A percentile compares a stretch with the other conserved stretches of the same genome.
Evolutionary conservation across 1,140 invertebrate genomes (phyloP).

Genomic region (Pogonomyrmex californicus): DNA sequence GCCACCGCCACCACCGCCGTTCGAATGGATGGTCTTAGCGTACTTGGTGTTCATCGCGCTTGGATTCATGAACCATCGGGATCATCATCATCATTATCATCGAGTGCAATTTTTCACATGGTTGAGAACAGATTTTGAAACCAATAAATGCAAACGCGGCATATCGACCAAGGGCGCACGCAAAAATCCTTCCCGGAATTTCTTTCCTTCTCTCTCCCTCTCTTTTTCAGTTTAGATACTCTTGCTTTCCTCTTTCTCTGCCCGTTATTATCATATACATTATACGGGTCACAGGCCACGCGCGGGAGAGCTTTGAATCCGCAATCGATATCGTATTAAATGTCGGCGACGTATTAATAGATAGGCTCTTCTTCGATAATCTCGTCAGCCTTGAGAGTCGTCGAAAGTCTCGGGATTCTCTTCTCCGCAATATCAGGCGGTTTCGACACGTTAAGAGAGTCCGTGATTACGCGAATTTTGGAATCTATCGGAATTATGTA

Average conservation of each 20-base stretch:
- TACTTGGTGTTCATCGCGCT: too few species aligned
- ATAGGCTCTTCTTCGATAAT: not conserved
- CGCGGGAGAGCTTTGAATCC: slow-evolving; percentile 7
- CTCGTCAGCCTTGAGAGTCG: slow-evolving; percentile 44
- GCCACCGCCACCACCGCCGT: not conserved
- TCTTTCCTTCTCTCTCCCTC: not conserved
- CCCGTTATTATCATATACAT: slow-evolving; percentile 19
- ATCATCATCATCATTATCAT: not conserved
- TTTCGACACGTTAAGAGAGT: slow-evolving; percentile 36
- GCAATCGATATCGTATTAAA: slow-evolving; percentile 34
- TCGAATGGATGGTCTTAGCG: not conserved
- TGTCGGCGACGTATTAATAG: slow-evolving; percentile 31
- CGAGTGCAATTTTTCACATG: slow-evolving; percentile 14
- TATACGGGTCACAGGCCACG: not conserved
- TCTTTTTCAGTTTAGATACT: not conserved
- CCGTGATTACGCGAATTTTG: slow-evolving; percentile 12
- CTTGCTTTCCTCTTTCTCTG: not conserved
- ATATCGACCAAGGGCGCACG: slow-evolving; percentile 43
- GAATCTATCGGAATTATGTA: not conserved
- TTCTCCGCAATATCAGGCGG: not conserved
- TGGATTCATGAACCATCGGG: not conserved
- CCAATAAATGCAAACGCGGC: not conserved
- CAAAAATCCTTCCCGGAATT: not conserved
- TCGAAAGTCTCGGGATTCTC: slow-evolving; percentile 53
- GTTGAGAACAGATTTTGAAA: slow-evolving; percentile 20